Evolutionary conservation across 2,888 invertebrate species (phyloP).

Genomic region (Lepetodrilus schrolli): DNA sequence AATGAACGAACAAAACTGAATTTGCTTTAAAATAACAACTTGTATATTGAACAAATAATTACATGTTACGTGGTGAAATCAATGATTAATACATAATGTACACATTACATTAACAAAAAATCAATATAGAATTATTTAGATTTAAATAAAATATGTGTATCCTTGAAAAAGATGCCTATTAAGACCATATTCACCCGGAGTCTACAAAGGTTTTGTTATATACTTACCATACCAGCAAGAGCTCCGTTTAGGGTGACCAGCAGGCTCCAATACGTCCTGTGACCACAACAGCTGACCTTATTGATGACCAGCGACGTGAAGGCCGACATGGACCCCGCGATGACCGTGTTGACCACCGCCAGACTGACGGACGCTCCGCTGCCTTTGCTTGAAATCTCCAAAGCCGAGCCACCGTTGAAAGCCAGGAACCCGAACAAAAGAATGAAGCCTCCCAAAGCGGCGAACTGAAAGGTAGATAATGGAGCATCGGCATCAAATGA

Average conservation of each 20-base stretch:
- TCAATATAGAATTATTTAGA: too few species aligned
- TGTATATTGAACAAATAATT: too few species aligned
- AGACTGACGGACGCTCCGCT: conserved; percentile 75
- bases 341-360: conserved; percentile 77
- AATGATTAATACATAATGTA: too few species aligned
- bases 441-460: conserved; percentile 78
- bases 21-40: too few species aligned
- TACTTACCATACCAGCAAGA: conserved; percentile 76
- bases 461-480: conserved; percentile 76
- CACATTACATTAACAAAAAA: too few species aligned
- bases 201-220: too few species aligned
- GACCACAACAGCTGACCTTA: conserved; percentile 60
- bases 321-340: conserved; percentile 77
- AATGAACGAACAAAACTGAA: too few species aligned
- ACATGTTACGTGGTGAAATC: too few species aligned
- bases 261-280: conserved; percentile 36
- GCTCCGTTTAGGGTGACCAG: conserved; percentile 77
- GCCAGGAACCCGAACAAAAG: conserved; percentile 78
- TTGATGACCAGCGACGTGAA: conserved; percentile 73
- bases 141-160: too few species aligned
- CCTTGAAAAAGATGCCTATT: too few species aligned
- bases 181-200: too few species aligned
- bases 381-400: conserved; percentile 74
- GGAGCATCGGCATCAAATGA: too few species aligned
- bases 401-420: conserved; percentile 78